phyloP scores from a whole-genome alignment of 1,140 invertebrate genomes.

The Cryptotermes secundus region DNA sequence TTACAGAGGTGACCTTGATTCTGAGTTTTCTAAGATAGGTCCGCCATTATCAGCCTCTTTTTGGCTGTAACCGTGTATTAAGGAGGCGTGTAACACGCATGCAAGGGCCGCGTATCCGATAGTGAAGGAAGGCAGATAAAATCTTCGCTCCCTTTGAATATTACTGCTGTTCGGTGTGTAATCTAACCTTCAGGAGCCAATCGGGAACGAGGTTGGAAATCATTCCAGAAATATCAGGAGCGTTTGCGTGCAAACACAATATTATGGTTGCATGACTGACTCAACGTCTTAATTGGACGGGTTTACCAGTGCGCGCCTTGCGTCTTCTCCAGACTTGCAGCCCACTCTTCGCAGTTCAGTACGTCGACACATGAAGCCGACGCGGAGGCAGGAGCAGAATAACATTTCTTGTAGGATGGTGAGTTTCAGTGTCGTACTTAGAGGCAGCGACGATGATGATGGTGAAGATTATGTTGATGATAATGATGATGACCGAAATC shows the following conservation, averaged over 20 bases:
- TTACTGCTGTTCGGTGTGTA: no score
- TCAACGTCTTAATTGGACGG: background rate
- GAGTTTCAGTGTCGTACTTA: background rate
- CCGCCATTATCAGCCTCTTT: background rate
- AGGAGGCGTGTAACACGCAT: background rate
- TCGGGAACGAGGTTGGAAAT: background rate
- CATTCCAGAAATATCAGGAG: background rate
- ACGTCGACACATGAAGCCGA: background rate
- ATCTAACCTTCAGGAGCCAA: no score
- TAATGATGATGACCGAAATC: background rate
- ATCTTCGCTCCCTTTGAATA: no score
- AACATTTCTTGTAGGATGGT: background rate
- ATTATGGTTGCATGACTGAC: background rate
- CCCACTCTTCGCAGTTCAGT: background rate
- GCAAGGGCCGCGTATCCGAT: background rate
- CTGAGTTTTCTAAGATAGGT: background rate
- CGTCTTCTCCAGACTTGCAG: background rate
- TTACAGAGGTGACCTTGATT: background rate
- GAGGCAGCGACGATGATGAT: background rate
- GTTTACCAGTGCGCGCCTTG: no score
- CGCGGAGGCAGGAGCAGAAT: background rate
- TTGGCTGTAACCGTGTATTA: background rate
- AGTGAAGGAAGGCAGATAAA: background rate
- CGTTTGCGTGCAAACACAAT: background rate
- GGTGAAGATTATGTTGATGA: background rate